Base-by-base conservation (phyloP, 2,113 vertebrate species). In the Illadopsis cleaveri region DNA sequence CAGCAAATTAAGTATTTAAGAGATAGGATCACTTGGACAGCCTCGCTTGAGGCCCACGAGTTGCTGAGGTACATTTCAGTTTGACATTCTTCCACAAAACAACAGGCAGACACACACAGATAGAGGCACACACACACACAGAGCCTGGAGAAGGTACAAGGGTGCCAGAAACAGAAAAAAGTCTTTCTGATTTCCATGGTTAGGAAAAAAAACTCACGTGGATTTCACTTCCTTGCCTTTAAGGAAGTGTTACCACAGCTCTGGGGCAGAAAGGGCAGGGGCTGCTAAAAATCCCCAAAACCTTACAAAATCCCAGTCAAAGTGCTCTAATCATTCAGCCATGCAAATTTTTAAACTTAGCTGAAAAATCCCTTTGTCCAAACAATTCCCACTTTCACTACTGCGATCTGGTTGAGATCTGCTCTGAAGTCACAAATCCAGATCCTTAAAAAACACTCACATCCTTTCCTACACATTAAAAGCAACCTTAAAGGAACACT, bases 51-150 rank as follows among this genome's bases (percentile, higher is more conserved):
- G 47, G 54, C 77, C 62, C 5, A 0, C 0, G 20, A 35, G 40
- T 1, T 25, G 61, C 57, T 4, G 71, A 51, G 53, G 58, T 21
- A 1, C 3, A 1, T 15, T 79, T 18, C 35, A 30, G 25, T 12
- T 19, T 1, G 2, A 40, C 28, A 18, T 23, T 20, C n/a, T 15
- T 37, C 33, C 22, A 2, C 31, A 19, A 16, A 56, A 50, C 69
- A 58, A 9, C 35, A 24, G 21, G 54, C 62, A 75, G 30, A 14
- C 12, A 38, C 38, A 28, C 16, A 18, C 25, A 25, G 38, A 38
- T 12, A 38, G 9, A 38, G 38, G 12, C n/a, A 12, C n/a, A 20
- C 13, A 19, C 1, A 0, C 11, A 3, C 0, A 0, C 11, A 3
- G 1, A 0, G 37, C 33, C 57, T 16, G 21, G 33, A 38, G 54